Base-by-base conservation (phyloP, 64 coral and sea anemone genomes). In the Hydrozoanthus tunicans region DNA sequence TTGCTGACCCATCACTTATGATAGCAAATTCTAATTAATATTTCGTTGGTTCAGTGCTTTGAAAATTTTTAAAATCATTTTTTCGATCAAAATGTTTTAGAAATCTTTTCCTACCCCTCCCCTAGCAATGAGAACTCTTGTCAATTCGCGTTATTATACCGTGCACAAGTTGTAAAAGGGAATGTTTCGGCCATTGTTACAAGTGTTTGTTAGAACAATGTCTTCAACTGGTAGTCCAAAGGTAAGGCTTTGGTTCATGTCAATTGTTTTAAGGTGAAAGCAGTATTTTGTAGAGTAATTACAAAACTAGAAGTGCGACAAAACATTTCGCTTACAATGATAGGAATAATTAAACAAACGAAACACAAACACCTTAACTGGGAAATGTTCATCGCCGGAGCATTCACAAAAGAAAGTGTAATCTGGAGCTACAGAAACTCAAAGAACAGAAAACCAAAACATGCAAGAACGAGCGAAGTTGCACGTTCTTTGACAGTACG, bases 101-200 rank as follows among this genome's bases (percentile, higher is more conserved):
- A 43, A 43, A 43, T 43, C 32, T 43, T 26, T 5, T 56, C 53
- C 54, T 59, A 58, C 78, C 78, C 78, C 59, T 12, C 79, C 56
- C 23, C 72, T 52, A 51, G 53, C 27, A 76, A 76, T 52, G 25
- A 10, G 26, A 76, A 52, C 9, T 51, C 53, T 52, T 43, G 32
- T 43, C 32, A 43, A 43, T 43, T 43, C 2, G 32, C 32, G 32
- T 43, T 43, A 43, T 43, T 43, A 43, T 43, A 43, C 62, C 53
- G 53, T n/a, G 5, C 55, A 79, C 53, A 79, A 14, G 13, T n/a
- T 15, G 15, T 52, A 3, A 9, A 23, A 61, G 8, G 14, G 6
- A 43, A 64, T 67, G 81, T 66, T 68, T 25, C 32, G 32, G 10
- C 81, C 81, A 25, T 83, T 83, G 65, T 51, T 83, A 7, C 62